These are phyloP conservation scores for Atta texana DNA, from an alignment of 1,140 invertebrate genomes.

Conservation along the genomic window DNA sequence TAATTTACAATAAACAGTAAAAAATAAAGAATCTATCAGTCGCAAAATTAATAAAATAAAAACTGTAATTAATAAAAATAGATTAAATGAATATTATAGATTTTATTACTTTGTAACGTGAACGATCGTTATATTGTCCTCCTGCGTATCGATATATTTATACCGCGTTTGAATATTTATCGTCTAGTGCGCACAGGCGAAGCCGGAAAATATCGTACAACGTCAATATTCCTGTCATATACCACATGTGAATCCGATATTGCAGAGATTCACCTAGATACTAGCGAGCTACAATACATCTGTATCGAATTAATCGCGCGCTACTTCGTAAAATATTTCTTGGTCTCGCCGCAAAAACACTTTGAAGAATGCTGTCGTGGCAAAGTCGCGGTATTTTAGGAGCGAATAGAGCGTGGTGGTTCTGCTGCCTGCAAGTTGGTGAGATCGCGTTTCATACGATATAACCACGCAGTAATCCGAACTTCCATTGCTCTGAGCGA, in stretches of 20 bases:
- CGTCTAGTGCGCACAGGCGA: not conserved
- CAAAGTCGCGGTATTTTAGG: slow-evolving; percentile 57
- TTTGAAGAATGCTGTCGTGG: slow-evolving; percentile 52
- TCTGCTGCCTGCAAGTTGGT: slow-evolving; percentile 16
- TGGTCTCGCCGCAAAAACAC: slow-evolving; percentile 20
- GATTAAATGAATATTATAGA: not conserved
- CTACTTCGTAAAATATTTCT: slow-evolving; percentile 13
- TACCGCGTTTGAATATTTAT: not conserved
- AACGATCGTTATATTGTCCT: not conserved
- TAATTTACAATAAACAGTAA: not conserved
- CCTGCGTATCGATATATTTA: not conserved
- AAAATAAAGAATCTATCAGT: not conserved
- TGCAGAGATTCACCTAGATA: not conserved
- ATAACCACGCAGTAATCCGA: slow-evolving; percentile 41
- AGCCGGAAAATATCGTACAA: slow-evolving; percentile 29
- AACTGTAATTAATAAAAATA: not conserved
- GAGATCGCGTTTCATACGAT: slow-evolving; percentile 47
- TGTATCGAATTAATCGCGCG: slow-evolving; percentile 51
- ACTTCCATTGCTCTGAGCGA: slow-evolving; percentile 48
- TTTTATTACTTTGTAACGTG: not conserved
- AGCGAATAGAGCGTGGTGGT: slow-evolving; percentile 41
- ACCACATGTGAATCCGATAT: slow-evolving; percentile 15
- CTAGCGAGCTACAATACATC: not conserved
- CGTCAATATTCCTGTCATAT: slow-evolving; percentile 33
- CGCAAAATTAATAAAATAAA: not conserved